A percentile compares a stretch with the other conserved stretches of the same genome.
Evolutionary conservation across 2,113 vertebrate species (phyloP).

Genomic region (Haemorhous mexicanus): DNA sequence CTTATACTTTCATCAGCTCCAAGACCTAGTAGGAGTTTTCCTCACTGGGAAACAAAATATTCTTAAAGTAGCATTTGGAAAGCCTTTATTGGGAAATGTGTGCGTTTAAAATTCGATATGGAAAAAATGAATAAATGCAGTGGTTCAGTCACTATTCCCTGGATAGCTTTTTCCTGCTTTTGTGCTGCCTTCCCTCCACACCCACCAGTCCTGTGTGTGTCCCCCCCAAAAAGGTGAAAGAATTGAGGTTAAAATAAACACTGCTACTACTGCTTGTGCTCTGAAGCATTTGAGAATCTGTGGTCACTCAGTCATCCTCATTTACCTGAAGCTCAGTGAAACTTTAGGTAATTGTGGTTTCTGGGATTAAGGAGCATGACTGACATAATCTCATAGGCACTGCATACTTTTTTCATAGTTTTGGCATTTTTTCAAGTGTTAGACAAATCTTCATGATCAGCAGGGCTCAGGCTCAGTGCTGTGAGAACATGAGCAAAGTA

Average conservation of each 20-base stretch:
- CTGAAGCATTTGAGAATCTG: neutral
- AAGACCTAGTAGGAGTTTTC: neutral
- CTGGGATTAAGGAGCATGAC: neutral
- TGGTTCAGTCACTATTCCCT: neutral
- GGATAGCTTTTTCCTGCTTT: neutral
- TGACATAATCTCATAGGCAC: neutral
- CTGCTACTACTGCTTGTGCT: neutral
- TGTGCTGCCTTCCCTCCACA: neutral
- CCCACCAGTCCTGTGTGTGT: neutral
- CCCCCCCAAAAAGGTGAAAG: neutral
- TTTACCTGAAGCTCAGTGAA: neutral
- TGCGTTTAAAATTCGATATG: neutral
- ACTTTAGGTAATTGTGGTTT: neutral
- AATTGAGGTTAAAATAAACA: neutral
- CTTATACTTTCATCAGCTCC: conserved; percentile 11
- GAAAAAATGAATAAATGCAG: neutral
- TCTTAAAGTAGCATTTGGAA: neutral
- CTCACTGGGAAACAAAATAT: neutral
- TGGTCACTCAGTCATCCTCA: neutral
- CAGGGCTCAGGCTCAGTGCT: neutral
- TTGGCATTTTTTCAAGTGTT: conserved; percentile 11
- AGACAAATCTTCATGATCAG: neutral
- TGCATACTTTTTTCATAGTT: neutral
- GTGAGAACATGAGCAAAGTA: neutral
- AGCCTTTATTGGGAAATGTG: neutral